A percentile compares a stretch with the other conserved stretches of the same genome.
Evolutionary conservation across 2,888 invertebrate genomes (phyloP).

Genomic region (Caenorhabditis parvicauda): DNA sequence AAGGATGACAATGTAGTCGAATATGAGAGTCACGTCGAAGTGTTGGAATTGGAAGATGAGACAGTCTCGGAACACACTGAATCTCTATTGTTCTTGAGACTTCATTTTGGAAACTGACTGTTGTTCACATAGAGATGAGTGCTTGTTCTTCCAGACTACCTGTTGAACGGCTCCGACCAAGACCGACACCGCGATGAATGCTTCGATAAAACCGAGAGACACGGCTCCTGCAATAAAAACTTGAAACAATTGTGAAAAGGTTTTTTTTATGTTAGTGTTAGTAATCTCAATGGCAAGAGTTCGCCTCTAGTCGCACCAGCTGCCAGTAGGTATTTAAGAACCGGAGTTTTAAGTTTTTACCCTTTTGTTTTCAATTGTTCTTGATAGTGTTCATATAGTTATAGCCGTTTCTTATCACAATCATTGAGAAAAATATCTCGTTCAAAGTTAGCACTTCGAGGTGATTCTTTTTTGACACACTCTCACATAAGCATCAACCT

Average conservation of each 20-base stretch:
- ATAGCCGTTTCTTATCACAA: too few relatives aligned
- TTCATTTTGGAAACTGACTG: constrained; percentile 19
- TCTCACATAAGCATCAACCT: too few relatives aligned
- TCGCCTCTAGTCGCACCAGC: too few relatives aligned
- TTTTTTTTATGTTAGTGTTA: too few relatives aligned
- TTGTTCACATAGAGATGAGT: constrained; percentile 33
- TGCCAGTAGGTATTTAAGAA: too few relatives aligned
- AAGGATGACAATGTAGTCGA: constrained; percentile 53
- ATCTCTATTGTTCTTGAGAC: constrained; percentile 2
- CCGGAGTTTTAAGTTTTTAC: too few relatives aligned
- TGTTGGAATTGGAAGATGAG: constrained; percentile 53
- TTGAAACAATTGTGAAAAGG: background rate
- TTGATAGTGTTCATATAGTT: too few relatives aligned
- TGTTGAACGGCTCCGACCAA: constrained; percentile 45
- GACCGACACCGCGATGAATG: constrained; percentile 38
- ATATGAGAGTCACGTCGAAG: constrained; percentile 52
- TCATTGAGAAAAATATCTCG: too few relatives aligned
- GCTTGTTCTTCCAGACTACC: constrained; percentile 47
- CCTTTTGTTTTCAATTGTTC: too few relatives aligned
- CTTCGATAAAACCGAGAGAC: constrained; percentile 50
- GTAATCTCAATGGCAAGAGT: too few relatives aligned
- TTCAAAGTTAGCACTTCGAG: too few relatives aligned
- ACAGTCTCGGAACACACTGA: constrained; percentile 49
- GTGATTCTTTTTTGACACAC: too few relatives aligned
- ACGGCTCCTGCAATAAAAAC: constrained; percentile 46